Percentiles rank a stretch among this genome's conserved stretches.
Evolutionary conservation across 64 coral and sea anemone species (phyloP).

Genomic region (Stylophora pistillata): DNA sequence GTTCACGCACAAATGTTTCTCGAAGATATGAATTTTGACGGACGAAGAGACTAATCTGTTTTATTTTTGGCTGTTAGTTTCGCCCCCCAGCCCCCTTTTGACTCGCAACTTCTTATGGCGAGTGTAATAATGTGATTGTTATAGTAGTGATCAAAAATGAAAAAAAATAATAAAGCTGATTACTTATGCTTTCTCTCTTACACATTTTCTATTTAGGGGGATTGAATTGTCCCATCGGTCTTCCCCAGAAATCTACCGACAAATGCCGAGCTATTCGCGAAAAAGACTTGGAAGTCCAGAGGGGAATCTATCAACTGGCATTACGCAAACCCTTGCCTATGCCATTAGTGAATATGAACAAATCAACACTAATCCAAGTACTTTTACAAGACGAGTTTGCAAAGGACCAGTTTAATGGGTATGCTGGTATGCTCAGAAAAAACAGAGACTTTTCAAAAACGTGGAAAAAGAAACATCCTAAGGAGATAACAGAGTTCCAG

Average conservation of each 20-base stretch:
- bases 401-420: neutral
- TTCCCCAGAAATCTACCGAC: neutral
- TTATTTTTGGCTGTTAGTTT: no score
- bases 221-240: neutral
- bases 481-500: neutral
- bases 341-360: slow-evolving; percentile 14
- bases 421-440: neutral
- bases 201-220: neutral
- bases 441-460: neutral
- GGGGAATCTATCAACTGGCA: neutral
- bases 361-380: neutral
- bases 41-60: no score
- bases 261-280: neutral
- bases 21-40: no score
- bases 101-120: no score
- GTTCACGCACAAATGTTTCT: no score
- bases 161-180: no score
- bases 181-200: neutral
- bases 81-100: no score
- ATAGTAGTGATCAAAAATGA: no score
- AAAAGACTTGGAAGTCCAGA: neutral
- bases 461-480: neutral
- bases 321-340: neutral
- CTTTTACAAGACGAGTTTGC: neutral
- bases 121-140: no score